Base-by-base conservation (phyloP, 2,797 vertebrate species). In the Schizothorax lantsangensis region DNA sequence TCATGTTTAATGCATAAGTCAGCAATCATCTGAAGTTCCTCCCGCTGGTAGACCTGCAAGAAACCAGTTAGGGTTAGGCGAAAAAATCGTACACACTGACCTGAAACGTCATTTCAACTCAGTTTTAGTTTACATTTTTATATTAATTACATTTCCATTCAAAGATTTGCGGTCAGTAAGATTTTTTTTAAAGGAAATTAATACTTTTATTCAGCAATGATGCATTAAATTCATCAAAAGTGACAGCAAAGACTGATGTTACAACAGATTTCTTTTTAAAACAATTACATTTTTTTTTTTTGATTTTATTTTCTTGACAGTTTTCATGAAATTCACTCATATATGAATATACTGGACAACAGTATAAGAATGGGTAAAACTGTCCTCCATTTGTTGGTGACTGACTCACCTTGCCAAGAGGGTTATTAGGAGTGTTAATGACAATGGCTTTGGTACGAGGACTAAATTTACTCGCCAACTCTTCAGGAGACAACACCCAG, bases 351-450 rank as follows among this genome's bases (percentile, higher is more conserved):
- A 9, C 19, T 36, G 64, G 30, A 62, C n/a, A 62, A 14, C 59
- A 6, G n/a, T 26, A 26, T 2, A 62, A 62, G 4, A 11, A n/a
- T 62, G 11, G 10, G n/a, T 62, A 26, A n/a, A 12, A n/a, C 23
- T 26, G n/a, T 26, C 23, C 57, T 11, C 57, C 4, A 0, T 19
- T 68, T 79, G 47, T 57, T 45, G 2, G 17, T n/a, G 33, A 72
- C 17, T 1, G 26, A 83, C 87, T 92, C 91, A 99, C 98, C 95
- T 99, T 99, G 84, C 98, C 98, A 88, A 99, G 85, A 1, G 98
- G 98, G 92, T 99, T 99, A 95, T 97, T 99, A 83, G 98, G 98
- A 5, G 97, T 97, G 91, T 99, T 99, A 84, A 99, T 93, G 30
- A 99, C 91, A 0, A 99, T 93, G 83, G 95, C 96, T 95, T 99